Base-by-base conservation (phyloP, 2,113 vertebrate species). In the Turnix velox region DNA sequence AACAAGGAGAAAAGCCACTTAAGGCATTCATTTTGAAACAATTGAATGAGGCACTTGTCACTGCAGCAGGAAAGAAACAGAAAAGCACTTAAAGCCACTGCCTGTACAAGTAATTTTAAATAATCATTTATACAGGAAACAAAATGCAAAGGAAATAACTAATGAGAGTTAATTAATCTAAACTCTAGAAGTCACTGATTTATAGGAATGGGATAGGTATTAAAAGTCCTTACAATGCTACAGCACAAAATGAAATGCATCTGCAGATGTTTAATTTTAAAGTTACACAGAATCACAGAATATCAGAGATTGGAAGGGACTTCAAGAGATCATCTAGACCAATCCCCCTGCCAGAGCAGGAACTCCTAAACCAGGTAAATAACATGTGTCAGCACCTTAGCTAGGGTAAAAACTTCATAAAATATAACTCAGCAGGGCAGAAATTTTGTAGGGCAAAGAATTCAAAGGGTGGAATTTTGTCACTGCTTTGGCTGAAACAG, bases 111-210 rank as follows among this genome's bases (percentile, higher is more conserved):
- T 92, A 84, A 96, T 95, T 97, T 96, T 96, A 87, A 95, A 68
- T 63, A 96, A 95, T 97, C 93, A 95, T 95, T 95, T 79, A 94
- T 65, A 95, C 86, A 97, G 95, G 94, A 97, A 97, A 96, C 81
- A 85, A 96, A 96, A 95, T 93, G 67, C 91, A 93, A 97, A 96
- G 92, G 92, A 97, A 97, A 89, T 85, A 94, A 90, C 77, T 97
- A 96, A 97, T 96, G 86, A 95, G 75, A 92, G 51, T 73, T 94
- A 95, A 96, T 97, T 96, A 96, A 96, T 96, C 84, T 93, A 75
- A 78, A 68, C 25, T 84, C 87, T 80, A 95, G 49, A 55, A 97
- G 59, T 84, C 72, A 83, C 76, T 86, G 77, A 59, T 93, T 93
- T 78, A 83, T 84, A 88, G 62, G 59, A 92, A 87, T 61, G 59